phyloP scores from a whole-genome alignment of 2,797 vertebrate genomes.

The Hephaestus fuliginosus region DNA sequence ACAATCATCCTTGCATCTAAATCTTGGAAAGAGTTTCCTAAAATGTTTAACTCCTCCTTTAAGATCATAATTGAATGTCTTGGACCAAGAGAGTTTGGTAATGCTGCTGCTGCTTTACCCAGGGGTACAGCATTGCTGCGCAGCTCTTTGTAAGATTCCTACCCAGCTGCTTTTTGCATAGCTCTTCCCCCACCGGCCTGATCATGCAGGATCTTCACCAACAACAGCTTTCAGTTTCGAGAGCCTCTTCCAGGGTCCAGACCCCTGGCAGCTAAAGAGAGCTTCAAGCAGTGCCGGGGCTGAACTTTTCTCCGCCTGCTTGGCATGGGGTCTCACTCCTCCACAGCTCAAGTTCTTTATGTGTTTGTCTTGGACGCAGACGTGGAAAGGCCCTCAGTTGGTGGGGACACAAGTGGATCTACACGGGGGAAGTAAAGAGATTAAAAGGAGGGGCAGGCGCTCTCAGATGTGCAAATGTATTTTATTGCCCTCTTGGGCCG shows the following conservation, averaged over 20 bases:
- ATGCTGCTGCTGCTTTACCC: slow-evolving; percentile 2
- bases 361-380: slow-evolving; percentile 85
- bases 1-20: neutral
- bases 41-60: neutral
- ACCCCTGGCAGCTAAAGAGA: slow-evolving; percentile 68
- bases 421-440: slow-evolving; percentile 40
- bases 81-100: neutral
- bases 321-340: slow-evolving; percentile 79
- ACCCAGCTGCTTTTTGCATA: slow-evolving; percentile 37
- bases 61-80: slow-evolving; percentile 1
- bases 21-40: neutral
- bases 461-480: slow-evolving; percentile 72
- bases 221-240: slow-evolving; percentile 39
- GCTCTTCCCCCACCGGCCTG: slow-evolving; percentile 20
- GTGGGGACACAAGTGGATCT: slow-evolving; percentile 68
- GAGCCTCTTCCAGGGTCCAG: slow-evolving; percentile 62
- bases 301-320: slow-evolving; percentile 65
- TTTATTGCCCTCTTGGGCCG: slow-evolving; percentile 70
- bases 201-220: slow-evolving; percentile 37
- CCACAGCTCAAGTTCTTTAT: slow-evolving; percentile 78
- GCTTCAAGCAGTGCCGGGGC: slow-evolving; percentile 56
- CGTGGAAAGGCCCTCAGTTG: slow-evolving; percentile 71
- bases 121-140: neutral
- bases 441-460: slow-evolving; percentile 59
- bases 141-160: slow-evolving; percentile 14